Evolutionary conservation across 2,888 invertebrate genomes (phyloP).

Genomic region (Aromia moschata): DNA sequence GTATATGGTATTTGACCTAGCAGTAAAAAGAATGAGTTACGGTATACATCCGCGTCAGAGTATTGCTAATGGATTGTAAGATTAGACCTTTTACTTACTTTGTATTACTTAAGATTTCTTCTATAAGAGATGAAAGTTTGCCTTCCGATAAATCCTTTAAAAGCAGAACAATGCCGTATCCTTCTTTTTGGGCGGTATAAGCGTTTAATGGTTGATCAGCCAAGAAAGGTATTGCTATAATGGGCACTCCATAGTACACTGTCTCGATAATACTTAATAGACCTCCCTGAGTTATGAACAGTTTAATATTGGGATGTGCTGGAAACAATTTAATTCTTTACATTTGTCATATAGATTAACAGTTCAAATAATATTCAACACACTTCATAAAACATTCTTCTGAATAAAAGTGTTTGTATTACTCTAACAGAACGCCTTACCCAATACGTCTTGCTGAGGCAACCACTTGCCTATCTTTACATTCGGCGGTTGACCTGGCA

Average conservation of each 20-base stretch:
- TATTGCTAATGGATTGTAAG: too few relatives aligned
- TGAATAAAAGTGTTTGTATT: too few relatives aligned
- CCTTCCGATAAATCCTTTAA: conserved; percentile 20
- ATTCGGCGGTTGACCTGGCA: conserved; percentile 67
- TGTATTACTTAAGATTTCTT: conserved; percentile 5
- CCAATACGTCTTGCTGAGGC: conserved; percentile 66
- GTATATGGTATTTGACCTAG: too few relatives aligned
- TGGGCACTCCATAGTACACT: conserved; percentile 42
- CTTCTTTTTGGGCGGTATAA: conserved; percentile 3
- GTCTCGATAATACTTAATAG: conserved; percentile 46
- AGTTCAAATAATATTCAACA: too few relatives aligned
- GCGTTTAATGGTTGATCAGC: conserved; percentile 46
- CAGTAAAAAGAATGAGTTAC: too few relatives aligned
- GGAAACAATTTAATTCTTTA: too few relatives aligned
- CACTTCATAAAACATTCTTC: too few relatives aligned
- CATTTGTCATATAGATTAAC: not conserved
- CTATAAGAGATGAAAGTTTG: conserved; percentile 2
- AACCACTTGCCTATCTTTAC: conserved; percentile 72
- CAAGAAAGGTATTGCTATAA: conserved; percentile 45
- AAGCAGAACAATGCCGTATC: conserved; percentile 14
- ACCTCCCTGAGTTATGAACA: conserved; percentile 48
- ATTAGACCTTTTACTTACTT: not conserved
- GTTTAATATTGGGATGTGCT: conserved; percentile 40
- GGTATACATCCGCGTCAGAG: too few relatives aligned
- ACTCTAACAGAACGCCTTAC: too few relatives aligned